These are phyloP conservation scores for Zygaena filipendulae DNA, from an alignment of 2,888 invertebrate genomes.

Conservation along the genomic window DNA sequence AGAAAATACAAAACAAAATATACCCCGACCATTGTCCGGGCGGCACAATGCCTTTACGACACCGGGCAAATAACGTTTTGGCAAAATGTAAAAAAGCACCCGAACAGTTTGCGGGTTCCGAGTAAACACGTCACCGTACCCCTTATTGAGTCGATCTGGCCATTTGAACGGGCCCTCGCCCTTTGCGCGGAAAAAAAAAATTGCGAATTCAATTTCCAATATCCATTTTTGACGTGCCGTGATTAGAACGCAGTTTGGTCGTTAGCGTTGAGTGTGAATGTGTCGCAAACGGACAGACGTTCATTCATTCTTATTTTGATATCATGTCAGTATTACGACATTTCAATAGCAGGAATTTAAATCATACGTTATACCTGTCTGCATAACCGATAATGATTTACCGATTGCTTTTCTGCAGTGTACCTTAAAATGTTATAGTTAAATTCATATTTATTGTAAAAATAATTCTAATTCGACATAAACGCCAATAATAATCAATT, in stretches of 20 bases:
- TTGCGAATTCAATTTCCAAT: constrained; percentile 62
- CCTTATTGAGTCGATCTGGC: constrained; percentile 67
- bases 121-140: constrained; percentile 59
- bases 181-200: constrained; percentile 47
- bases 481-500: no score
- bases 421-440: no score
- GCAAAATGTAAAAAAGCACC: constrained; percentile 59
- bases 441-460: no score
- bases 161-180: constrained; percentile 57
- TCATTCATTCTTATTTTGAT: no score
- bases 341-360: no score
- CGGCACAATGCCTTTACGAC: constrained; percentile 64
- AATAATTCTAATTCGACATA: no score
- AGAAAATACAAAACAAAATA: constrained; percentile 36
- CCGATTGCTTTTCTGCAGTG: no score
- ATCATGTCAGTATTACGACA: no score
- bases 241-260: constrained; percentile 66
- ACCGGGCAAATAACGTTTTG: constrained; percentile 61
- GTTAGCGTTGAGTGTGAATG: no score
- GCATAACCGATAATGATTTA: no score
- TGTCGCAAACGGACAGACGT: no score
- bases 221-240: constrained; percentile 66
- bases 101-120: constrained; percentile 58
- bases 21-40: constrained; percentile 49
- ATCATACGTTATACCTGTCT: no score